These are phyloP conservation scores for Apamea anceps DNA, from an alignment of 2,888 invertebrate genomes.

Conservation along the genomic window DNA sequence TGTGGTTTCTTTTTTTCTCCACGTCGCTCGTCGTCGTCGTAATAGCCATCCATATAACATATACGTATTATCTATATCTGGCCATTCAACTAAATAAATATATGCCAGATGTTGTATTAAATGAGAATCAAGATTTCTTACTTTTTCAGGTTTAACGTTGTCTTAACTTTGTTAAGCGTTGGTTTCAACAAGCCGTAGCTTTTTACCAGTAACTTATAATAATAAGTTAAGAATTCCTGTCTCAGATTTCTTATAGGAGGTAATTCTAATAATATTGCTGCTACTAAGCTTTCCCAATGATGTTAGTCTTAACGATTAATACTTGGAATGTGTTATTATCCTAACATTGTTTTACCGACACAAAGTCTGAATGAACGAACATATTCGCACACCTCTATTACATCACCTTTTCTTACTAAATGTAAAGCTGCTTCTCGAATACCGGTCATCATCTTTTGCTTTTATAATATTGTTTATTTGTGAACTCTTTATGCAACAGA, in stretches of 20 bases:
- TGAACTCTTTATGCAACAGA: constrained; percentile 75
- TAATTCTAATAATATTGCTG: not conserved
- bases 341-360: constrained; percentile 55
- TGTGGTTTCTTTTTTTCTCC: constrained; percentile 80
- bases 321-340: constrained; percentile 33
- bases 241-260: not conserved
- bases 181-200: not conserved
- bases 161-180: constrained; percentile 36
- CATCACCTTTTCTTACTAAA: constrained; percentile 68
- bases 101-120: constrained; percentile 49
- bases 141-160: constrained; percentile 29
- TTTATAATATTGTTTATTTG: constrained; percentile 56
- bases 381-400: constrained; percentile 66
- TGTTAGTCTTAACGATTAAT: not conserved
- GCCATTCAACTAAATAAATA: constrained; percentile 44
- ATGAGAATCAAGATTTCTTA: constrained; percentile 30
- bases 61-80: constrained; percentile 41
- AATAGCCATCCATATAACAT: constrained; percentile 57
- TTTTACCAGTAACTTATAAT: not conserved
- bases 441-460: constrained; percentile 54
- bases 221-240: not conserved
- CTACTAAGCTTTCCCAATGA: not conserved
- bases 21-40: constrained; percentile 66
- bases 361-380: constrained; percentile 65
- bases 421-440: constrained; percentile 47